Evolutionary conservation across 2,888 invertebrate genomes (phyloP).

Genomic region (Protophormia terraenovae): DNA sequence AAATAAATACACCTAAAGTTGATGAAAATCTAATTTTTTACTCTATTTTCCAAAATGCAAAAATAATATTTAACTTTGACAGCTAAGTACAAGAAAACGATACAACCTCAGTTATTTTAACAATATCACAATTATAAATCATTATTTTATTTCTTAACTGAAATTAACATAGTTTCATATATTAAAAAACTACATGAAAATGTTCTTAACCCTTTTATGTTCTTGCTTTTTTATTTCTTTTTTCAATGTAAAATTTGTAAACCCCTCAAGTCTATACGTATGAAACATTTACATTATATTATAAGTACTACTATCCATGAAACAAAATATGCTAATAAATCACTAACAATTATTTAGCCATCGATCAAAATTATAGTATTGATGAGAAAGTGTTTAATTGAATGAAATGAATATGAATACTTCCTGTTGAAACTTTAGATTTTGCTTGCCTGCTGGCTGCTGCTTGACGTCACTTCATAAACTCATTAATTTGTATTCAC

Average conservation of each 20-base stretch:
- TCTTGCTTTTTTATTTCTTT: not conserved
- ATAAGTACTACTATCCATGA: not conserved
- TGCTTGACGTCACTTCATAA: not conserved
- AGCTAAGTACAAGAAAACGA: too few relatives aligned
- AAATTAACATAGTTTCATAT: too few relatives aligned
- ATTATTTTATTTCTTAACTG: too few relatives aligned
- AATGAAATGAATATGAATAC: slow-evolving; percentile 73
- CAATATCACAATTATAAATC: too few relatives aligned
- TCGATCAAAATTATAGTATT: slow-evolving; percentile 80
- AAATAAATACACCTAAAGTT: too few relatives aligned
- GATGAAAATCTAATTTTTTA: too few relatives aligned
- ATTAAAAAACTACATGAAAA: not conserved
- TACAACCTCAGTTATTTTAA: too few relatives aligned
- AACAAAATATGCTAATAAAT: slow-evolving; percentile 76
- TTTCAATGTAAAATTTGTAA: not conserved
- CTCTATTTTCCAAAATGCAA: too few relatives aligned
- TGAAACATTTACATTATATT: not conserved
- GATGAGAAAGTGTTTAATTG: slow-evolving; percentile 76
- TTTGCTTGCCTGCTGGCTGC: not conserved
- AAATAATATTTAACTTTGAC: too few relatives aligned
- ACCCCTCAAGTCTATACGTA: not conserved
- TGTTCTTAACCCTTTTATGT: not conserved
- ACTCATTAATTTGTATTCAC: slow-evolving; percentile 15
- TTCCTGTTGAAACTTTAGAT: not conserved
- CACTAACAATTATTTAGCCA: slow-evolving; percentile 79